Percentiles rank a stretch among this genome's conserved stretches.
phyloP scores from a whole-genome alignment of 2,888 invertebrate species.

The Anorthoa munda region DNA sequence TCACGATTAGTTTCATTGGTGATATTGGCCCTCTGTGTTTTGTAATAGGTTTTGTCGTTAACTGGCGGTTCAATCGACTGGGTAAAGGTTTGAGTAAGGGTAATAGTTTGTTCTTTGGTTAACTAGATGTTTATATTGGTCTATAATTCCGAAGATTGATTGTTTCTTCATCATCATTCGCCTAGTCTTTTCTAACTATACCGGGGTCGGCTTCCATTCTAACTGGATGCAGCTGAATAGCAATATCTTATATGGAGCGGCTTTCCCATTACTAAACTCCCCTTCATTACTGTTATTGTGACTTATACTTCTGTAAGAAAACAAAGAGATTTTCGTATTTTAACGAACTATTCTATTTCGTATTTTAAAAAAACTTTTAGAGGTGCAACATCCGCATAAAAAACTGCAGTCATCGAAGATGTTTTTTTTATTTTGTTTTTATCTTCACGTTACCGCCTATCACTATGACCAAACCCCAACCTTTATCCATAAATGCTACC shows the following conservation, averaged over 20 bases:
- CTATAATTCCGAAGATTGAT: no score
- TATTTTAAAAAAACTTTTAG: no score
- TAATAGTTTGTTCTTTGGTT: not conserved
- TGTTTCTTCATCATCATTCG: not conserved
- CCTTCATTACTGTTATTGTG: no score
- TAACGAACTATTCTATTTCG: no score
- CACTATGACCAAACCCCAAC: not conserved
- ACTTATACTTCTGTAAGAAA: no score
- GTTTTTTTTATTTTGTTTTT: not conserved
- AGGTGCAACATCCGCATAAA: not conserved
- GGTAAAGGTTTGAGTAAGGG: not conserved
- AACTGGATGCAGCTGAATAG: no score
- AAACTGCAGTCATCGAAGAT: not conserved
- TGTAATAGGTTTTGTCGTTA: slow-evolving; percentile 13
- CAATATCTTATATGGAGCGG: not conserved
- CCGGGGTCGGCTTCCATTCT: no score
- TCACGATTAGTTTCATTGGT: no score
- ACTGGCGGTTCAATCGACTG: slow-evolving; percentile 8
- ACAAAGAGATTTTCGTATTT: no score
- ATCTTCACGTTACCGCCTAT: not conserved
- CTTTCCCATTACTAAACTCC: not conserved
- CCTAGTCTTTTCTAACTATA: not conserved
- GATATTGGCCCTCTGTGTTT: no score
- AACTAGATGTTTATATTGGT: not conserved
- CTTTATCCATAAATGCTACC: not conserved